Percentiles rank a stretch among this genome's conserved stretches.
phyloP scores from a whole-genome alignment of 2,113 vertebrate species.

The Romanogobio albipinnatus region DNA sequence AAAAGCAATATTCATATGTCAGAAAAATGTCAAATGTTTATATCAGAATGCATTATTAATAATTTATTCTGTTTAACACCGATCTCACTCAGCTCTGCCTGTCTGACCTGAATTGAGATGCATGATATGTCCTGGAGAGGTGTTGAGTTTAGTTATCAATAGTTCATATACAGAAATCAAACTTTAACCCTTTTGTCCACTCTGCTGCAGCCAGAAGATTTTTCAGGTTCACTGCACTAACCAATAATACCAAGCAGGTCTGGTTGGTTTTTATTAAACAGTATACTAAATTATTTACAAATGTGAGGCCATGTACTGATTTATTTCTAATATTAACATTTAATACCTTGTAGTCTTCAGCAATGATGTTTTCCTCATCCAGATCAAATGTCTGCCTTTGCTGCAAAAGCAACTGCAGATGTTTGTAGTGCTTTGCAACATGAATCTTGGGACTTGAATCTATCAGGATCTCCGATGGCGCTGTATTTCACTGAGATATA shows the following conservation, averaged over 20 bases:
- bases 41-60: neutral
- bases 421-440: neutral
- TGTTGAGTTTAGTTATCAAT: neutral
- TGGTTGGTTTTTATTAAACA: neutral
- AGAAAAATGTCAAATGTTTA: neutral
- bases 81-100: neutral
- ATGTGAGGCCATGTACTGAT: neutral
- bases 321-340: neutral
- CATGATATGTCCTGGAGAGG: neutral
- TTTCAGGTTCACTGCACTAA: too few relatives aligned
- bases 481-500: too few relatives aligned
- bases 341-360: conserved; percentile 18
- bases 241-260: too few relatives aligned
- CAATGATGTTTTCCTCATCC: neutral
- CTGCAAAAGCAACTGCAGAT: neutral
- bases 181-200: neutral
- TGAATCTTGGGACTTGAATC: too few relatives aligned
- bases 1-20: neutral
- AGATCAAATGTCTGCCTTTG: neutral
- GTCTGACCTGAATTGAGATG: neutral
- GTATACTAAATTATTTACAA: neutral
- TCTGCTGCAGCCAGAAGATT: neutral
- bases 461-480: too few relatives aligned
- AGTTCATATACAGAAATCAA: neutral
- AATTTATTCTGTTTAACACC: neutral